These are phyloP conservation scores for Sitophilus oryzae DNA, from an alignment of 1,140 invertebrate species.

Conservation along the genomic window DNA sequence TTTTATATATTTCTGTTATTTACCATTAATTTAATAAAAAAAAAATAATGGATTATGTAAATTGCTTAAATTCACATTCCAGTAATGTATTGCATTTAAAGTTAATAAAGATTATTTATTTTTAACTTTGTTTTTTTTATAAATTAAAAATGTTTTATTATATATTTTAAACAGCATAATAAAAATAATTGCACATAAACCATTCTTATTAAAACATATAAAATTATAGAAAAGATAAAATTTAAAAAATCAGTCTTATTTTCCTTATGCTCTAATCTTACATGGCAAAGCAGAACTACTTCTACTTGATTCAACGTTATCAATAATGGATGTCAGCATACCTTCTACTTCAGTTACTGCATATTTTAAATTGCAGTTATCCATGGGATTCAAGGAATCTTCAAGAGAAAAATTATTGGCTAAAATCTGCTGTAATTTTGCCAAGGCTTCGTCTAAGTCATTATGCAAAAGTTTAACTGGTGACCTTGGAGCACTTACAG, in stretches of 20 bases:
- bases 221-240: too few relatives aligned
- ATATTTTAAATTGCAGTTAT: constrained; percentile 52
- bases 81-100: constrained; percentile 22
- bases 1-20: constrained; percentile 21
- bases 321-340: constrained; percentile 52
- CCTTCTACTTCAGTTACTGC: constrained; percentile 57
- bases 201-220: too few relatives aligned
- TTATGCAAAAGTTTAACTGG: constrained; percentile 45
- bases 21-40: constrained; percentile 21
- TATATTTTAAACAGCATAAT: too few relatives aligned
- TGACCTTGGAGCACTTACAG: constrained; percentile 9
- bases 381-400: constrained; percentile 47
- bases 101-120: constrained; percentile 25
- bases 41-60: constrained; percentile 18
- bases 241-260: too few relatives aligned
- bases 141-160: neutral
- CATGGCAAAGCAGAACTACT: constrained; percentile 27
- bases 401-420: constrained; percentile 55
- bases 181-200: too few relatives aligned
- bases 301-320: constrained; percentile 43
- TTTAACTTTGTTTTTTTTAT: neutral
- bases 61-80: constrained; percentile 23
- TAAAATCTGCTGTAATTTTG: constrained; percentile 54
- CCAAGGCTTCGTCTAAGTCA: constrained; percentile 54
- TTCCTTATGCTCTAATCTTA: neutral